Base-by-base conservation (phyloP, 2,113 vertebrate genomes). In the Eublepharis macularius region DNA sequence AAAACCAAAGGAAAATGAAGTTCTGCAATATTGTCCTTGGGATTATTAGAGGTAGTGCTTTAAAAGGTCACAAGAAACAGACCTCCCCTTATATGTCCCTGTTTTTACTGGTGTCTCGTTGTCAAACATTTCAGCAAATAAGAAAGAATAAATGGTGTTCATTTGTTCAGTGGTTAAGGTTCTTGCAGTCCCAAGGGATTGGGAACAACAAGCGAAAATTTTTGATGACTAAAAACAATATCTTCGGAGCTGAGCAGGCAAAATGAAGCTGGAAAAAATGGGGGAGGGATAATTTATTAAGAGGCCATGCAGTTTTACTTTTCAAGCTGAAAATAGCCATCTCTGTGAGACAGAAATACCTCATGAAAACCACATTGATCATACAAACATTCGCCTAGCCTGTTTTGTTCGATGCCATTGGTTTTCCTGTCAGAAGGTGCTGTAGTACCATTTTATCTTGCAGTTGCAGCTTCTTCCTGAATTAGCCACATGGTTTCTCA, bases 141-240 rank as follows among this genome's bases (percentile, higher is more conserved):
- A 83, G 79, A 88, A 63, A 1, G 63, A 85, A 32, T 86, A 79
- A 73, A 49, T 81, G 88, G 1, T 8, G 80, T 87, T 84, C 75
- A 76, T 43, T 76, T 63, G 54, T 83, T 83, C 82, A 51, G 2
- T 65, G 86, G 68, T 36, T 83, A 84, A 82, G 41, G 14, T 86
- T 87, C 69, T 89, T 89, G 14, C 43, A 54, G 10, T 88, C 72
- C 63, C 63, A 13, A 8, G 4, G 8, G 47, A 34, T 88, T 57
- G 86, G 76, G 9, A 90, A 72, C 8, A 84, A 47, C 47, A 87
- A 68, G 54, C 85, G 66, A 86, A 90, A 87, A 72, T 69, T 43
- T 3, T 66, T 29, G 32, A 78, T 87, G 81, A 47, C 1, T 72
- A 34, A 85, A 79, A 72, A 84, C 49, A 86, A 76, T 12, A 78